These are phyloP conservation scores for Balaenoptera acutorostrata DNA, from an alignment of 2,113 vertebrate species.

Conservation along the genomic window DNA sequence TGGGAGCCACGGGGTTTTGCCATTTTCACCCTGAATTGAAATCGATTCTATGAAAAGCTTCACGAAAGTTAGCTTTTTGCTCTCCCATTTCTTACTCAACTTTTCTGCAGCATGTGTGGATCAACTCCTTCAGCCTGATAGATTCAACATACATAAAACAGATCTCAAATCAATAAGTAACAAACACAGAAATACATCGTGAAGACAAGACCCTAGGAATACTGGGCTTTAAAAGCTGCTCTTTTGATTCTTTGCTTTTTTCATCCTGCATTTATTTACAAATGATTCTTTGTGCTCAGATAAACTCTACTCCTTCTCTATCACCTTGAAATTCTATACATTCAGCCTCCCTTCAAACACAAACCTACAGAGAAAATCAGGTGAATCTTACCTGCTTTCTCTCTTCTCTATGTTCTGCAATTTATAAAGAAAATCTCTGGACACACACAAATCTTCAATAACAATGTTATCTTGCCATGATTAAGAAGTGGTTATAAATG, in stretches of 20 bases:
- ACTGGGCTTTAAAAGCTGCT: neutral
- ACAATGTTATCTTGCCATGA: neutral
- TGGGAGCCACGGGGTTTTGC: neutral
- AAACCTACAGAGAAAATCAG: neutral
- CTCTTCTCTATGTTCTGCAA: neutral
- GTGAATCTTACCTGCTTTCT: neutral
- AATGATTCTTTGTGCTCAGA: neutral
- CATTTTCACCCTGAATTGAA: neutral
- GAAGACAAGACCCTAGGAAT: neutral
- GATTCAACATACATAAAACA: neutral
- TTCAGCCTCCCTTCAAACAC: neutral
- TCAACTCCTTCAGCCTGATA: conserved; percentile 1
- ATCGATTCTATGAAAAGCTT: conserved; percentile 7
- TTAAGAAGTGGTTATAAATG: conserved; percentile 5
- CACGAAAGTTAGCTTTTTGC: conserved; percentile 9
- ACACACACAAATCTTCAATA: conserved; percentile 12
- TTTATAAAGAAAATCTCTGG: neutral
- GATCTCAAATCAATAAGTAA: conserved; percentile 21
- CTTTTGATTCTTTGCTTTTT: neutral
- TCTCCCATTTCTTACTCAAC: neutral
- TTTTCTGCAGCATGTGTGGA: neutral
- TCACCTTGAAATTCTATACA: conserved; percentile 31
- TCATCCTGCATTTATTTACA: conserved; percentile 21
- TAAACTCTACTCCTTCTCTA: conserved; percentile 12
- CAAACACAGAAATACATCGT: neutral